phyloP scores from a whole-genome alignment of 2,113 vertebrate species.

The Salvator merianae region DNA sequence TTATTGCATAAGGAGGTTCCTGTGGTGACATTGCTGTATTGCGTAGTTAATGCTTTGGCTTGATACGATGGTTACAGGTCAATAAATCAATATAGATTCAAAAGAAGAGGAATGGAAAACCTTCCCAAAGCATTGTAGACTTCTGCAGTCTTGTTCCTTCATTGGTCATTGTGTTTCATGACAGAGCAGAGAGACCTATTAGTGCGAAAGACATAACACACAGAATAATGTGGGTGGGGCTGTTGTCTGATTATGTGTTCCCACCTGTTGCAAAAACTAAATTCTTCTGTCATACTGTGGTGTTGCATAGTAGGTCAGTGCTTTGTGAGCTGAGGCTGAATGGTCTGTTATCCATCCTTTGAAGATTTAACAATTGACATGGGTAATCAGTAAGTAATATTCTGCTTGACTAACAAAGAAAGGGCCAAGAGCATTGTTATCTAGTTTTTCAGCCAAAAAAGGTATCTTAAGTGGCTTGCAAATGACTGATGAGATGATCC shows the following conservation, averaged over 20 bases:
- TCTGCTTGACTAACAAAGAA: background rate
- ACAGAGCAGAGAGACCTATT: background rate
- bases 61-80: background rate
- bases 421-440: too few relatives aligned
- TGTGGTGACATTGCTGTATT: background rate
- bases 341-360: background rate
- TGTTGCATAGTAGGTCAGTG: background rate
- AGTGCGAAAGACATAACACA: background rate
- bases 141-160: background rate
- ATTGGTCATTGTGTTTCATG: background rate
- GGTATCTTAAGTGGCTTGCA: too few relatives aligned
- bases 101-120: background rate
- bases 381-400: background rate
- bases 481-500: too few relatives aligned
- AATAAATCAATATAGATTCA: background rate
- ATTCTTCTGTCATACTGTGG: background rate
- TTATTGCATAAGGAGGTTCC: background rate
- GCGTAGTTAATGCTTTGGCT: background rate
- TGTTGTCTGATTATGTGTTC: background rate
- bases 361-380: background rate
- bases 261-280: background rate
- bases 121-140: background rate
- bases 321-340: background rate
- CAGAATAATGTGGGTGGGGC: background rate
- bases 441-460: too few relatives aligned